Base-by-base conservation (phyloP, 2,113 vertebrate genomes). In the Ptilorrhoa leucosticta region DNA sequence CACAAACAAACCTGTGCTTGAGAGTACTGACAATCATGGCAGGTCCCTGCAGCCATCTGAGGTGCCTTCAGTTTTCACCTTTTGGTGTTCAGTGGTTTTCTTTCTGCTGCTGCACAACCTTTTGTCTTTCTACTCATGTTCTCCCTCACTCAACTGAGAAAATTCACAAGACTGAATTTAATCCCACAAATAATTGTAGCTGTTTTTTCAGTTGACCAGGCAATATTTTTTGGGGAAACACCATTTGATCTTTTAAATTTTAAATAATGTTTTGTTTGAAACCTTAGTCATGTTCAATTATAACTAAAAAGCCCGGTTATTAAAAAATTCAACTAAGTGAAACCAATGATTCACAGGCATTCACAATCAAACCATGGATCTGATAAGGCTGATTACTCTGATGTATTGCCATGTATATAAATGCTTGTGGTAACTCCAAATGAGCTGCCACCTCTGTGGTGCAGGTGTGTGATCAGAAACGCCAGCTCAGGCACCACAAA, bases 231-330 rank as follows among this genome's bases (percentile, higher is more conserved):
- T 0, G 8, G 27, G 6, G 1, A 1, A 24, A 39, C 69, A 9
- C 40, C 7, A 80, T 79, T 80, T 89, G 64, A 81, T 93, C 51
- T 47, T 93, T 80, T 63, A 15, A 50, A 33, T 83, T 84, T 91
- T 66, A 89, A 91, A 86, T 54, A 50, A 69, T 20, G 11, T 40
- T 92, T 95, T 95, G 39, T 93, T 91, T 71, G 47, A 87, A 94
- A 58, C 69, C 23, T 63, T 39, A 70, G 33, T 42, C 66, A 78
- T 35, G 33, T 69, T 89, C 77, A 70, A 66, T 77, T 87, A 70
- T 47, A 92, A 81, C 54, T 91, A 50, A 84, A 81, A 82, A 64
- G 7, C 47, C 33, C 0, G 0, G 75, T 78, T 77, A 84, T 78
- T 66, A 89, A 95, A 89, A 93, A 71, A 83, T 7, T 70, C 79